phyloP scores from a whole-genome alignment of 2,113 vertebrate genomes.

The Caranx melampygus region DNA sequence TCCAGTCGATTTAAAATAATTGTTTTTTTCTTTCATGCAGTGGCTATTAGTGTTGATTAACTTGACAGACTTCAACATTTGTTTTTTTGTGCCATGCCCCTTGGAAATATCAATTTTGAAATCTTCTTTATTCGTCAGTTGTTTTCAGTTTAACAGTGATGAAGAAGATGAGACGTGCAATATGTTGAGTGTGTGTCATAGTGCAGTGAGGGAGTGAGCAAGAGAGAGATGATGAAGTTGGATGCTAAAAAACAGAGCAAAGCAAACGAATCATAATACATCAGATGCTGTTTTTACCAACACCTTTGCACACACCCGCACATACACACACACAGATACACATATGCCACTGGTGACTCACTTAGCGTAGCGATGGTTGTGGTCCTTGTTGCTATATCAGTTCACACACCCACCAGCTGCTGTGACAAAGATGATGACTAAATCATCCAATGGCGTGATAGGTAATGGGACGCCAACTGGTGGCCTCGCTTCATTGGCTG shows the following conservation, averaged over 20 bases:
- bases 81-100: neutral
- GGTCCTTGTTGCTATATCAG: conserved; percentile 58
- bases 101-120: neutral
- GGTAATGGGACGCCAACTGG: conserved; percentile 27
- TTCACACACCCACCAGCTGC: conserved; percentile 61
- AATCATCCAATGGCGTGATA: conserved; percentile 50
- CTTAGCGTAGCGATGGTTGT: conserved; percentile 32
- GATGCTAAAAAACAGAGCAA: neutral
- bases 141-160: neutral
- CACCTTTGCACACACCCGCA: conserved; percentile 3
- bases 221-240: conserved; percentile 2
- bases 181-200: neutral
- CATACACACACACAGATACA: conserved; percentile 21
- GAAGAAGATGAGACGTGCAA: neutral
- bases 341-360: conserved; percentile 61
- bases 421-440: conserved; percentile 63
- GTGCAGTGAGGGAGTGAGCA: neutral
- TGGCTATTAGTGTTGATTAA: neutral
- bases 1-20: neutral
- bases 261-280: neutral
- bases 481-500: conserved; percentile 45
- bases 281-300: conserved; percentile 47
- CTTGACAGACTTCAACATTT: neutral
- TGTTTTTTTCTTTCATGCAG: neutral
- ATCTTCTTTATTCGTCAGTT: neutral